Conservation (phyloP, 2,888 invertebrate genomes). For the Willowsia nigromaculata region DNA sequence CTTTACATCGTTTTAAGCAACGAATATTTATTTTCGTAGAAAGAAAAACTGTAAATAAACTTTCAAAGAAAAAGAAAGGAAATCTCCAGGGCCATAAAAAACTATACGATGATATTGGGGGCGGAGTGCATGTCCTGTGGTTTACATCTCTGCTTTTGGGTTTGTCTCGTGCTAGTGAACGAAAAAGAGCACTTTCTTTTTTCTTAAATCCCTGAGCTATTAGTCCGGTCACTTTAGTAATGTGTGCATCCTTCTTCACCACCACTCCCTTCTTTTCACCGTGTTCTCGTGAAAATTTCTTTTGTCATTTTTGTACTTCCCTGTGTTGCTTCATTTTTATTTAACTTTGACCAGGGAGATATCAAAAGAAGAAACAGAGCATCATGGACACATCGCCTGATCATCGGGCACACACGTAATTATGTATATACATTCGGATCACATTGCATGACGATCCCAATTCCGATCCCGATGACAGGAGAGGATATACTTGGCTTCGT, state of each 20-base stretch:
- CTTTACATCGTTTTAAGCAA: neutral
- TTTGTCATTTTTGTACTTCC: slow-evolving; percentile 32
- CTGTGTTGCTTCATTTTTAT: slow-evolving; percentile 33
- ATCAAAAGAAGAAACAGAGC: neutral
- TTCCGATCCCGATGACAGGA: slow-evolving; percentile 25
- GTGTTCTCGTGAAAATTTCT: slow-evolving; percentile 23
- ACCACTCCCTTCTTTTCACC: neutral
- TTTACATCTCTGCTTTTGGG: neutral
- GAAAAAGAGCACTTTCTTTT: slow-evolving; percentile 55
- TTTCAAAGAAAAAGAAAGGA: slow-evolving; percentile 40
- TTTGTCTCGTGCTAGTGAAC: slow-evolving; percentile 56
- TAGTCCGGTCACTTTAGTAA: slow-evolving; percentile 79
- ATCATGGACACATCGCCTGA: slow-evolving; percentile 4
- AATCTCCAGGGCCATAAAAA: slow-evolving; percentile 77
- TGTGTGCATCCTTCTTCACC: slow-evolving; percentile 66
- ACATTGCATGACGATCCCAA: slow-evolving; percentile 45
- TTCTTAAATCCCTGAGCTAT: slow-evolving; percentile 79
- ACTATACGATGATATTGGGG: slow-evolving; percentile 31
- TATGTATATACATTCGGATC: slow-evolving; percentile 10
- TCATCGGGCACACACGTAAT: neutral
- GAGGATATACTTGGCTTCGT: neutral
- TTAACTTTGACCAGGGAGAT: slow-evolving; percentile 28
- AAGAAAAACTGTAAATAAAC: neutral
- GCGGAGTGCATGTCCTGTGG: slow-evolving; percentile 2
- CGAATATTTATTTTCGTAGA: slow-evolving; percentile 13